Evolutionary conservation across 2,888 invertebrate species (phyloP).

Genomic region (Dryobotodes eremita): DNA sequence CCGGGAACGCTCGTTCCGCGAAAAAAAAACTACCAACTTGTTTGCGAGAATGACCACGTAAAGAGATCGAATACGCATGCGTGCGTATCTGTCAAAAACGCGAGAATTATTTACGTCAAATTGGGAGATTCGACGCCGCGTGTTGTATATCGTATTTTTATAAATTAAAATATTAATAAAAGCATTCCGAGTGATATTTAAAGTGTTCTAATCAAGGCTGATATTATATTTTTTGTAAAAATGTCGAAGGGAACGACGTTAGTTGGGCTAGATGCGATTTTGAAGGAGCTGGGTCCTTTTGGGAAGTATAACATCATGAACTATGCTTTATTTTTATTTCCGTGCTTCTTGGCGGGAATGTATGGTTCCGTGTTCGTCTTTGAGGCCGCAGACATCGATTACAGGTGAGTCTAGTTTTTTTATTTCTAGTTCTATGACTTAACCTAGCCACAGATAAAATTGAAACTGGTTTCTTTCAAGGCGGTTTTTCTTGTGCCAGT

Average conservation of each 20-base stretch:
- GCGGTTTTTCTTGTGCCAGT: background rate
- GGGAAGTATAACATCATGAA: constrained; percentile 86
- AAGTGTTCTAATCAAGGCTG: constrained; percentile 67
- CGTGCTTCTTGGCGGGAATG: constrained; percentile 87
- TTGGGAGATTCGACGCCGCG: constrained; percentile 20
- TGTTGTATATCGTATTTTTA: constrained; percentile 49
- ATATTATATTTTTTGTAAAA: constrained; percentile 61
- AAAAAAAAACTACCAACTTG: constrained; percentile 30
- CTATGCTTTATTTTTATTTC: constrained; percentile 84
- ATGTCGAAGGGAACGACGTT: constrained; percentile 76
- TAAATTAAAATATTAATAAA: constrained; percentile 54
- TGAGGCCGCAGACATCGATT: constrained; percentile 83
- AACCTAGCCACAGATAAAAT: background rate
- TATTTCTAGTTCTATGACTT: constrained; percentile 18
- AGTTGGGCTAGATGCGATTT: constrained; percentile 81
- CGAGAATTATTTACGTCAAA: constrained; percentile 22
- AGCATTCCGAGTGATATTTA: constrained; percentile 33
- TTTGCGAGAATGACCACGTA: constrained; percentile 42
- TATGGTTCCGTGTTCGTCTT: constrained; percentile 86
- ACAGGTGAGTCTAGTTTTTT: constrained; percentile 77
- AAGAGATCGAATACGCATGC: constrained; percentile 58
- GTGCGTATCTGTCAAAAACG: constrained; percentile 60
- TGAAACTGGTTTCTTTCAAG: background rate
- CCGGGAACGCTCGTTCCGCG: constrained; percentile 44
- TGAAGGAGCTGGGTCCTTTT: constrained; percentile 84